Percentiles rank a stretch among this genome's conserved stretches.
These are phyloP conservation scores for Nannoperca australis DNA, from an alignment of 2,797 vertebrate genomes.

Conservation along the genomic window DNA sequence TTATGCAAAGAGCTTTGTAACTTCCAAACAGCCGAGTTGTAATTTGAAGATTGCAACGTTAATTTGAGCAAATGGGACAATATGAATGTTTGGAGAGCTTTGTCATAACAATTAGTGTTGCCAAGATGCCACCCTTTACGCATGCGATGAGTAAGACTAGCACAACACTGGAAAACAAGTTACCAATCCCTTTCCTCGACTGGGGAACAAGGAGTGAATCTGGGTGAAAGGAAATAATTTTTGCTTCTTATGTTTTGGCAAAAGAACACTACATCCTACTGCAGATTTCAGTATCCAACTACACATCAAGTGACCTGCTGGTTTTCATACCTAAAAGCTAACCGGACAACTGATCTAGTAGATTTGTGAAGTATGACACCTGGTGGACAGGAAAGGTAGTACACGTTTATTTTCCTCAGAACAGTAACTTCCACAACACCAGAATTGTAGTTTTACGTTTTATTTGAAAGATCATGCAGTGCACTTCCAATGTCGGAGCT, in stretches of 20 bases:
- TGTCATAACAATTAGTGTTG: neutral
- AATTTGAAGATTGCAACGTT: too few species aligned
- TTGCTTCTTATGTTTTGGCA: neutral
- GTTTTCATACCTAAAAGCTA: too few species aligned
- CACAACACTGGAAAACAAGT: neutral
- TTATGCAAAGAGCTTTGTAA: rapidly evolving
- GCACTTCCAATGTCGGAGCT: slow-evolving; percentile 90
- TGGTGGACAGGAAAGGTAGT: slow-evolving; percentile 14
- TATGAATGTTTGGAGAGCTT: too few species aligned
- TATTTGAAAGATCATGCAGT: slow-evolving; percentile 94
- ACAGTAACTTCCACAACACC: rapidly evolving
- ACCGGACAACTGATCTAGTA: too few species aligned
- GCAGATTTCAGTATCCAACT: neutral
- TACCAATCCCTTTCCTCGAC: neutral
- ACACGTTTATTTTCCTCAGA: too few species aligned
- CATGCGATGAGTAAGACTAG: too few species aligned
- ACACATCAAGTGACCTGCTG: too few species aligned
- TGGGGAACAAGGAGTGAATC: neutral
- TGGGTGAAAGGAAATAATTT: neutral
- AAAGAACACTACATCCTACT: neutral
- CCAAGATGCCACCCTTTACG: neutral
- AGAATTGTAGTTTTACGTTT: slow-evolving; percentile 48
- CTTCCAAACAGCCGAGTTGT: too few species aligned
- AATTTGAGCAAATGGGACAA: neutral
- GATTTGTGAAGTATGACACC: slow-evolving; percentile 20